Conservation (phyloP, 2,888 invertebrate genomes). For the Dascillus cervinus region DNA sequence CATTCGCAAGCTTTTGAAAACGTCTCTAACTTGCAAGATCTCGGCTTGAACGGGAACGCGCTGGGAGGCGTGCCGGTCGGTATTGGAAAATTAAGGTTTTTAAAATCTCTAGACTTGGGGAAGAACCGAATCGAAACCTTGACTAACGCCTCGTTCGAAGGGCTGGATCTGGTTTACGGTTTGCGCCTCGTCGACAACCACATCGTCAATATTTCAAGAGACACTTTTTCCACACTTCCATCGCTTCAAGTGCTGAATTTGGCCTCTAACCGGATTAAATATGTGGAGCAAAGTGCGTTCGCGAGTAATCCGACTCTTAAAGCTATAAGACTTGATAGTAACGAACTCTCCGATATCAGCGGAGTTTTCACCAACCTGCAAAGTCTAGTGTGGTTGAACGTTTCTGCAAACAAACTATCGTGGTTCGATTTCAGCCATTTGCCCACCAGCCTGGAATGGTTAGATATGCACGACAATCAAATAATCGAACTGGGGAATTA, state of each 20-base stretch:
- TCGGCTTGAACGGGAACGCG: conserved; percentile 67
- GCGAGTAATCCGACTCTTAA: conserved; percentile 64
- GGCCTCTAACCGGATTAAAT: conserved; percentile 69
- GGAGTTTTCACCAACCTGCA: conserved; percentile 68
- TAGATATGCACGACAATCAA: conserved; percentile 75
- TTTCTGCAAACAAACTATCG: conserved; percentile 68
- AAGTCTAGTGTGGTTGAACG: conserved; percentile 71
- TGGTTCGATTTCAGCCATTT: conserved; percentile 78
- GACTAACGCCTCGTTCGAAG: conserved; percentile 63
- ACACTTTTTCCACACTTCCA: conserved; percentile 63
- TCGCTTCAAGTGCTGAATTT: conserved; percentile 72
- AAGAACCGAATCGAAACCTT: conserved; percentile 72
- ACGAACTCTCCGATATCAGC: conserved; percentile 69
- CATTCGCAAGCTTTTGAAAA: conserved; percentile 68
- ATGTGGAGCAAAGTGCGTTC: conserved; percentile 72
- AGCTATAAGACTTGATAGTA: conserved; percentile 70
- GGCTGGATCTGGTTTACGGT: conserved; percentile 65
- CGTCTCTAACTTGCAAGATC: conserved; percentile 68
- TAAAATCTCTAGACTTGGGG: conserved; percentile 73
- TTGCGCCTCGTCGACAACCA: conserved; percentile 74
- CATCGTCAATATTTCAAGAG: conserved; percentile 66
- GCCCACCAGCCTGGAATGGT: conserved; percentile 67
- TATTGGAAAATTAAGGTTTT: conserved; percentile 57
- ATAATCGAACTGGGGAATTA: conserved; percentile 68
- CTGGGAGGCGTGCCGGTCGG: conserved; percentile 64